Conservation (phyloP, 2,113 vertebrate genomes). For the Solea solea region DNA sequence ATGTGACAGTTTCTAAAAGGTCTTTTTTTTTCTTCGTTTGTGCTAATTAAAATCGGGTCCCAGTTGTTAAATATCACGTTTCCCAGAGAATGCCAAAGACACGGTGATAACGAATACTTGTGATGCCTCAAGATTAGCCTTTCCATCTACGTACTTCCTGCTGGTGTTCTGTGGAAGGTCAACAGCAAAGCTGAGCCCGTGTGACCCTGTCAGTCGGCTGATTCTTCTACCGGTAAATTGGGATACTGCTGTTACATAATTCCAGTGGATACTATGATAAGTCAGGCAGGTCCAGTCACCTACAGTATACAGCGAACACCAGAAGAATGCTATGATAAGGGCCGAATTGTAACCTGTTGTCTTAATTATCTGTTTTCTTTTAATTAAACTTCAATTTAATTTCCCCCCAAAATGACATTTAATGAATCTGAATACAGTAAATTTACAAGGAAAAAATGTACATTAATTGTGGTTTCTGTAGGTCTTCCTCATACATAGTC, state of each 20-base stretch:
- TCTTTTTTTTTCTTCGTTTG: conserved; percentile 44
- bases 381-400: neutral
- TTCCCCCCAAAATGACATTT: neutral
- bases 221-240: conserved; percentile 43
- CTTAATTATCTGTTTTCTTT: neutral
- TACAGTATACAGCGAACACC: no score
- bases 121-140: conserved; percentile 59
- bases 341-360: neutral
- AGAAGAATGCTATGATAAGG: neutral
- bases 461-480: no score
- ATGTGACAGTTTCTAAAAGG: conserved; percentile 64
- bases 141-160: conserved; percentile 33
- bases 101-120: conserved; percentile 68
- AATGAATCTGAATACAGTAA: no score
- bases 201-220: conserved; percentile 26
- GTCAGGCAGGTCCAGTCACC: neutral
- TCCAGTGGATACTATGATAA: neutral
- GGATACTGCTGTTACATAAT: conserved; percentile 25
- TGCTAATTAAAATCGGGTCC: conserved; percentile 66
- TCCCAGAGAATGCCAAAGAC: conserved; percentile 60
- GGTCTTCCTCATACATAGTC: no score
- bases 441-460: no score
- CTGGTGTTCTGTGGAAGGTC: conserved; percentile 37
- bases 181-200: conserved; percentile 20
- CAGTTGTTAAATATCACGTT: conserved; percentile 71